Evolutionary conservation across 1,140 invertebrate genomes (phyloP), one percentile per base, ranked within the genome.

Genomic region (Aphelenchoides besseyi): DNA sequence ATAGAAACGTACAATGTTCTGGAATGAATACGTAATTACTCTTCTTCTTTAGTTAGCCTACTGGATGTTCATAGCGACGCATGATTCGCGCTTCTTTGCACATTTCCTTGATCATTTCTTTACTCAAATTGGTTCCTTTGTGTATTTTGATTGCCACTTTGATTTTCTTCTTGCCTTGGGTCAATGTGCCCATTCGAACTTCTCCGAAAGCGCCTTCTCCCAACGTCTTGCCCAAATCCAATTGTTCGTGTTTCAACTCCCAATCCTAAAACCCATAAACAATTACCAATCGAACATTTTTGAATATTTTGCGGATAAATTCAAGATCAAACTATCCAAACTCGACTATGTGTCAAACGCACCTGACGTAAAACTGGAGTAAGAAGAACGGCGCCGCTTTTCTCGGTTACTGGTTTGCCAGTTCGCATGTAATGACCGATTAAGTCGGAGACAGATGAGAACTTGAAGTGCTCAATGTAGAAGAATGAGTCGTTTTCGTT

Each of bases 131-230:
- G 71, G 94, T 91, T 70, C 86, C 86, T 73, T 92, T 89, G 85
- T 95, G 97, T 0, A 94, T 97, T 87, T 98, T 98, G 29, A 97
- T 93, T 5, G 94, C 95, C 18, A 97, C 94, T 78, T 93, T 12
- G 12, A 23, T 72, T 26, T 75, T 67, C 2, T 29, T n/a, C 82
- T 90, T 89, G 70, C 90, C 90, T 16, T 89, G 91, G 18, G 89
- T 89, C 29, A 95, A 87, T 64, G 91, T 89, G 1, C 93, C 94
- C 86, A 92, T 92, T 85, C 95, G 96, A 1, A 97, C 94, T 85
- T 96, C 94, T 1, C 94, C 94, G 87, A 97, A 97, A 85, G 97
- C 97, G 66, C 95, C 95, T 93, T 96, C 89, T 85, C 95, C 94
- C 83, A 97, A 95, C 88, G 96, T 96, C 80, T 95, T 92, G 48